Percentiles rank a stretch among this genome's conserved stretches.
phyloP scores from a whole-genome alignment of 2,797 vertebrate species.

The Acanthiza pusilla region DNA sequence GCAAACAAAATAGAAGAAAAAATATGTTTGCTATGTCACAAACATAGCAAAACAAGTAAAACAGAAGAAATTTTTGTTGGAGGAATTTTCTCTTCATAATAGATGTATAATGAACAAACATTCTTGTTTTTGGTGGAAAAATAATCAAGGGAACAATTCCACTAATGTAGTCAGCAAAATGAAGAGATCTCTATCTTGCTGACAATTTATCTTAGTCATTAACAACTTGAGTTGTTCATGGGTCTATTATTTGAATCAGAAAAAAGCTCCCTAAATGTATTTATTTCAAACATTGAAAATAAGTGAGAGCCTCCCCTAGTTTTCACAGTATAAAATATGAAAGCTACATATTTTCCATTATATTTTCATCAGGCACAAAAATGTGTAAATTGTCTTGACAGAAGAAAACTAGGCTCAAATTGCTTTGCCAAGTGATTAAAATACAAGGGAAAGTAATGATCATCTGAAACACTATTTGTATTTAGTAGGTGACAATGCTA shows the following conservation, averaged over 20 bases:
- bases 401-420: conserved; percentile 7
- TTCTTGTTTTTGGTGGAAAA: background rate
- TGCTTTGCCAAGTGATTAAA: conserved; percentile 11
- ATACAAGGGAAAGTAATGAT: background rate
- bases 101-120: background rate
- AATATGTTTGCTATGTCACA: background rate
- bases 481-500: background rate
- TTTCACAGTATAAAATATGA: background rate
- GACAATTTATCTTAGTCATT: background rate
- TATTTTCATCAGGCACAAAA: conserved; percentile 13
- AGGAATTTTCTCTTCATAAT: background rate
- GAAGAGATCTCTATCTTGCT: background rate
- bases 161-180: background rate
- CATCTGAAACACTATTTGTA: background rate
- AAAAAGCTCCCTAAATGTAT: background rate
- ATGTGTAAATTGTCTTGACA: background rate
- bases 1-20: background rate
- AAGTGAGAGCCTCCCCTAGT: background rate
- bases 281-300: background rate
- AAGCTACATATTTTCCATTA: conserved; percentile 12
- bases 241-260: background rate
- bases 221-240: background rate
- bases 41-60: background rate
- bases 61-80: background rate
- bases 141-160: background rate